Evolutionary conservation across 2,888 invertebrate genomes (phyloP), one percentile per base, ranked within the genome.

Genomic region (Chrysopilus asiliformis): DNA sequence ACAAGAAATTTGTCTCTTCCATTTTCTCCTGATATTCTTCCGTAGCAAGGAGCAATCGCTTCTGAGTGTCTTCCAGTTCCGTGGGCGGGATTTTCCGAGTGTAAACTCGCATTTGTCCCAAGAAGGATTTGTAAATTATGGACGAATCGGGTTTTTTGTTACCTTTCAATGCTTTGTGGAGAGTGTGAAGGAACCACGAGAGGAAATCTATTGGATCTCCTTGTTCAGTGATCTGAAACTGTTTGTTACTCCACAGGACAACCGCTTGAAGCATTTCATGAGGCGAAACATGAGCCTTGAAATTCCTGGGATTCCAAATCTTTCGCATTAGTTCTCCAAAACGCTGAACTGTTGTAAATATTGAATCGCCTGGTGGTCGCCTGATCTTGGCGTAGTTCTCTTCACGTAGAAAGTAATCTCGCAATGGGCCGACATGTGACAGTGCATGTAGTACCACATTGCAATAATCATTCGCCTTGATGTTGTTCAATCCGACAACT

Each of bases 181-280:
- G 67, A 0, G 94, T 87, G 60, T 98, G 98, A 29, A 99, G 67
- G 57, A 99, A 89, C 97, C 98, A 99, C 0, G 93, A 94, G 39
- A 99, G 67, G 58, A 98, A 98, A 55, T 95, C 93, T 40, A 97
- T 84, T 1, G 97, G 93, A 68, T 99, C 97, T 50, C 95, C 94
- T 69, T 97, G 98, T 53, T 93, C 82, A 2, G 94, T 99, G 56
- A 99, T 95, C 65, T 99, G 97, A 58, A 97, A 99, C 47, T 79
- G 76, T 58, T 97, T 94, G 61, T 86, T 85, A 54, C 95, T 90
- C 86, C 93, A 91, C 43, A 97, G 67, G 4, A 98, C 91, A 16
- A 95, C 90, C 31, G 98, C 91, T 56, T 99, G 99, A 16, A 99
- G 67, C 97, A 99, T 99, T 71, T 99, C 98, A 58, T 99, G 99